Conservation (phyloP, 2,797 vertebrate genomes). For the Oreochromis mossambicus region DNA sequence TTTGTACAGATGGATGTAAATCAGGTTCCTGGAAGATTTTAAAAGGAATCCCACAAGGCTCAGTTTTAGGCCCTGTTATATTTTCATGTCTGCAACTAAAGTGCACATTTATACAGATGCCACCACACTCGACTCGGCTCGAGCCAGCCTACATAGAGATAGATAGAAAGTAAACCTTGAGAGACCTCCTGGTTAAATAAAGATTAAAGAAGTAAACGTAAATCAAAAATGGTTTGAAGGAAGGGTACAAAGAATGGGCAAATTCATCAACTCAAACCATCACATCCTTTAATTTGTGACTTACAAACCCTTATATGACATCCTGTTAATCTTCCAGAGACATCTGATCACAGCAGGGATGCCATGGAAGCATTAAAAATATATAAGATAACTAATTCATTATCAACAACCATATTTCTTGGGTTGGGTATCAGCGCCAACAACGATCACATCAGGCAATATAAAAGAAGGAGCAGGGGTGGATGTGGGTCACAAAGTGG, state of each 20-base stretch:
- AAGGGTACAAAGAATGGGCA: not conserved
- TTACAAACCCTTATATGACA: not conserved
- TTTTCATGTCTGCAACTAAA: not conserved
- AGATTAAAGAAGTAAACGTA: not conserved
- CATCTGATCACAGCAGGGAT: not conserved
- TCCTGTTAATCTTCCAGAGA: not conserved
- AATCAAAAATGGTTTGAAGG: not conserved
- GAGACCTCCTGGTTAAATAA: not conserved
- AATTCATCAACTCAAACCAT: not conserved
- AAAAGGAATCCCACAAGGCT: not conserved
- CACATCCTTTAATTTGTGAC: not conserved
- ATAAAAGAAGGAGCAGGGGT: not conserved
- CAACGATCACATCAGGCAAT: not conserved
- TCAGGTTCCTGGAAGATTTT: not conserved
- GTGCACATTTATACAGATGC: not conserved
- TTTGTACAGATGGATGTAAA: not conserved
- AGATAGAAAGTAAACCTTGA: not conserved
- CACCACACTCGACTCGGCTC: not conserved
- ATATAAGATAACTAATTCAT: not conserved
- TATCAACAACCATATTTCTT: not conserved
- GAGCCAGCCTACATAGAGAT: not conserved
- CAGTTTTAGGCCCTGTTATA: not conserved
- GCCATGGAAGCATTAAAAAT: not conserved
- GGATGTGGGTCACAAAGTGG: not conserved
- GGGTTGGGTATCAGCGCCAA: not conserved